phyloP scores from a whole-genome alignment of 2,888 invertebrate genomes.

The Apeira syringaria region DNA sequence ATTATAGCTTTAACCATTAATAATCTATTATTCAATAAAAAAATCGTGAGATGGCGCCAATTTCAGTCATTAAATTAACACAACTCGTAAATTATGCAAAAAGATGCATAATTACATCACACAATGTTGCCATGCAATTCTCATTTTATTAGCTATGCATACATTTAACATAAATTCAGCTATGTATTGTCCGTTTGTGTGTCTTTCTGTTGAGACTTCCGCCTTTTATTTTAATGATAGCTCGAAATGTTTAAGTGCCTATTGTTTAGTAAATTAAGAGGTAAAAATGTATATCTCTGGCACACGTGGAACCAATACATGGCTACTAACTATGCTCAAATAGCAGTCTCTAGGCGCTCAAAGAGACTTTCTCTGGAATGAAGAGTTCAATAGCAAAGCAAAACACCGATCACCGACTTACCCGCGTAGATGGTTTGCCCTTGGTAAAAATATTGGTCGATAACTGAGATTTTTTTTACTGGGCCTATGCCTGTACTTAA shows the following conservation, averaged over 20 bases:
- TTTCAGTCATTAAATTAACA: constrained; percentile 11
- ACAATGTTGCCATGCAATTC: constrained; percentile 16
- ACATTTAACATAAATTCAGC: constrained; percentile 25
- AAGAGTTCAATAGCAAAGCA: no score
- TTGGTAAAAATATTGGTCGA: no score
- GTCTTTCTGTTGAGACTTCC: constrained; percentile 18
- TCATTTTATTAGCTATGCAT: constrained; percentile 25
- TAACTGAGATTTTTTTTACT: no score
- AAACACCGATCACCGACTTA: no score
- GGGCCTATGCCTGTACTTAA: no score
- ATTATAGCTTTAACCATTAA: no score
- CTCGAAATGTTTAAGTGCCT: neutral
- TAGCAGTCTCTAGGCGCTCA: no score
- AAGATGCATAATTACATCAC: constrained; percentile 15
- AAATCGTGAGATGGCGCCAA: constrained; percentile 9
- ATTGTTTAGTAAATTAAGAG: neutral
- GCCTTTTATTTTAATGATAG: constrained; percentile 15
- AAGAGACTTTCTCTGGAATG: no score
- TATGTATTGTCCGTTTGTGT: constrained; percentile 20
- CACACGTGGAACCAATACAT: no score
- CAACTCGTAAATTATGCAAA: constrained; percentile 12
- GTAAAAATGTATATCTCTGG: no score
- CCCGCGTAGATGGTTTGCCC: no score
- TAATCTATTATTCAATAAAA: neutral
- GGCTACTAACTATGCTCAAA: no score